These are phyloP conservation scores for Ceratina japonica DNA, from an alignment of 1,140 invertebrate genomes.

Conservation along the genomic window DNA sequence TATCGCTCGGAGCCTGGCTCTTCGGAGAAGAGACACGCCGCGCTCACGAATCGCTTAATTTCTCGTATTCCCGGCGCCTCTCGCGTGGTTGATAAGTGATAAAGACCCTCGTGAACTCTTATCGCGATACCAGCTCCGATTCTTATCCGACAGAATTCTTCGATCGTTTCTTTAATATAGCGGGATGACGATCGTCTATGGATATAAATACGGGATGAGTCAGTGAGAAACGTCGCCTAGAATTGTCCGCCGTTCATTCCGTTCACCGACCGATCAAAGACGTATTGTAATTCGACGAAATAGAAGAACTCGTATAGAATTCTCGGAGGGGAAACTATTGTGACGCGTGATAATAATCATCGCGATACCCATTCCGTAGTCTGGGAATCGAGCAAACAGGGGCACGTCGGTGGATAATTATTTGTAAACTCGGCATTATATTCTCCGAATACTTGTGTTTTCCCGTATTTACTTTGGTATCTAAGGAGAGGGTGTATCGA, in stretches of 20 bases:
- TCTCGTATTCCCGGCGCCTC: not conserved
- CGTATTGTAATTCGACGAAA: too few relatives aligned
- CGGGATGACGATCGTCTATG: too few relatives aligned
- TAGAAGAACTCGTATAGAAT: too few relatives aligned
- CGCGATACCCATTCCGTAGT: not conserved
- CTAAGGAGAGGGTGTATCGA: too few relatives aligned
- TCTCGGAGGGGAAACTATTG: too few relatives aligned
- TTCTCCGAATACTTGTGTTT: constrained; percentile 2
- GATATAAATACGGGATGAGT: too few relatives aligned
- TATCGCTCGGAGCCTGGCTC: not conserved
- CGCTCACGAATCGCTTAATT: not conserved
- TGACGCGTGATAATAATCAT: too few relatives aligned
- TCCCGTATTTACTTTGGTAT: not conserved
- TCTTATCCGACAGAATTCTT: not conserved
- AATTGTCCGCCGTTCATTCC: too few relatives aligned
- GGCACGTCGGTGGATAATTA: constrained; percentile 19
- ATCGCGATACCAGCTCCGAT: not conserved
- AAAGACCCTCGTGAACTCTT: not conserved
- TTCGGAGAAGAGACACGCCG: not conserved
- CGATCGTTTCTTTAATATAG: not conserved
- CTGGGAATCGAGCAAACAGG: not conserved
- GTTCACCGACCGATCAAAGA: too few relatives aligned
- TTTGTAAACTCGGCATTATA: constrained; percentile 35
- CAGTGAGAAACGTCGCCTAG: too few relatives aligned
- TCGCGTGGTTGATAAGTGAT: not conserved